These are phyloP conservation scores for Xylocampa areola DNA, from an alignment of 2,888 invertebrate species.

Conservation along the genomic window DNA sequence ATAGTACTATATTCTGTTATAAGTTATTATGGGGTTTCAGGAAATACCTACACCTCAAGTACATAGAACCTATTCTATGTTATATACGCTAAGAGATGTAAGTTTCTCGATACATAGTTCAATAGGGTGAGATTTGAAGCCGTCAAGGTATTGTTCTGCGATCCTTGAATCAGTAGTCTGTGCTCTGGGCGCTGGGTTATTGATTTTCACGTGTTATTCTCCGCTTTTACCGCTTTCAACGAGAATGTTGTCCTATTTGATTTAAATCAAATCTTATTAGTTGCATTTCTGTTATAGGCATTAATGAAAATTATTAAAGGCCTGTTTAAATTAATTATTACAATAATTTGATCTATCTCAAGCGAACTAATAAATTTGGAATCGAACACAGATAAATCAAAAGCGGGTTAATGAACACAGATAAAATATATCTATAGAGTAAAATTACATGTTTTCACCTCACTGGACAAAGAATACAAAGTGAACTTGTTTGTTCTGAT, in stretches of 20 bases:
- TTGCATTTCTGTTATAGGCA: neutral
- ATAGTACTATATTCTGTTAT: no score
- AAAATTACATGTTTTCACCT: conserved; percentile 33
- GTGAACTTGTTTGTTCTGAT: conserved; percentile 17
- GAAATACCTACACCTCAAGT: no score
- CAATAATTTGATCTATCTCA: neutral
- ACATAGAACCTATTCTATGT: neutral
- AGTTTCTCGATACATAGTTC: conserved; percentile 4
- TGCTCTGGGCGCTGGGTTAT: conserved; percentile 25
- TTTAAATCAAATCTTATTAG: conserved; percentile 23
- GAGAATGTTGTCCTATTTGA: conserved; percentile 27
- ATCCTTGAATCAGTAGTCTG: conserved; percentile 25
- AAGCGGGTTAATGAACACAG: conserved; percentile 17
- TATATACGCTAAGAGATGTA: conserved; percentile 1
- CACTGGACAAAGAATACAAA: conserved; percentile 16
- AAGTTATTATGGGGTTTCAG: no score
- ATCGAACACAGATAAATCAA: conserved; percentile 7
- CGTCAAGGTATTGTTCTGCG: conserved; percentile 44
- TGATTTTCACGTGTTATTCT: conserved; percentile 37
- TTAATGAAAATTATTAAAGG: conserved; percentile 1
- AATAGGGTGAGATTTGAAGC: conserved; percentile 25
- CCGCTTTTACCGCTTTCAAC: conserved; percentile 37
- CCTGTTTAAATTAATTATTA: neutral
- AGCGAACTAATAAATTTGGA: conserved; percentile 2
- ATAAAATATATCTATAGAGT: conserved; percentile 37